These are phyloP conservation scores for Cryptoprocta ferox DNA, from an alignment of 2,797 vertebrate genomes.

Conservation along the genomic window DNA sequence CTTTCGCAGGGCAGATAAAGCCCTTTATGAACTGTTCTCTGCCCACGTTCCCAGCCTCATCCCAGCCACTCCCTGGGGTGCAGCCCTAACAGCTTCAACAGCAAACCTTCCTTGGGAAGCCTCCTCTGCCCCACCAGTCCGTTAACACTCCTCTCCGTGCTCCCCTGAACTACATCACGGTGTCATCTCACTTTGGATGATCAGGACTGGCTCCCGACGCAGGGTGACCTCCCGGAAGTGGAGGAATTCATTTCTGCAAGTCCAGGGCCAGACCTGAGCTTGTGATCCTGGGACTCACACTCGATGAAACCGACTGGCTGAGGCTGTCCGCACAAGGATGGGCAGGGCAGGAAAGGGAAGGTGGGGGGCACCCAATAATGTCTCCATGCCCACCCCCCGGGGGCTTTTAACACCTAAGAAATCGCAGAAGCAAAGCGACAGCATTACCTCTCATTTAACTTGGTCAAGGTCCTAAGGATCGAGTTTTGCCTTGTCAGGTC, in stretches of 20 bases:
- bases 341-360: too few relatives aligned
- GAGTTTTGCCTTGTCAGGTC: not conserved
- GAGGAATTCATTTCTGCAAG: not conserved
- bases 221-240: not conserved
- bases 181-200: not conserved
- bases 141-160: too few relatives aligned
- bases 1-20: not conserved
- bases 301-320: too few relatives aligned
- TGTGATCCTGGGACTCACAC: not conserved
- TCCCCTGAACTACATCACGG: not conserved
- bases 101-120: not conserved
- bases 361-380: rapidly evolving
- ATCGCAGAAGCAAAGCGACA: not conserved
- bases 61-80: not conserved
- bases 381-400: rapidly evolving
- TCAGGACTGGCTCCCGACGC: not conserved
- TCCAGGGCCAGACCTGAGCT: not conserved
- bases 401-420: not conserved
- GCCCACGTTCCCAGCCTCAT: not conserved
- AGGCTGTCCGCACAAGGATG: rapidly evolving
- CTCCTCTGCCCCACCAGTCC: not conserved
- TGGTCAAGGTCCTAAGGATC: not conserved
- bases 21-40: not conserved
- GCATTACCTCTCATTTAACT: constrained; percentile 36
- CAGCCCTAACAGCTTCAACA: not conserved